Base-by-base conservation (phyloP, 1,140 invertebrate species). In the Tachypleus tridentatus region DNA sequence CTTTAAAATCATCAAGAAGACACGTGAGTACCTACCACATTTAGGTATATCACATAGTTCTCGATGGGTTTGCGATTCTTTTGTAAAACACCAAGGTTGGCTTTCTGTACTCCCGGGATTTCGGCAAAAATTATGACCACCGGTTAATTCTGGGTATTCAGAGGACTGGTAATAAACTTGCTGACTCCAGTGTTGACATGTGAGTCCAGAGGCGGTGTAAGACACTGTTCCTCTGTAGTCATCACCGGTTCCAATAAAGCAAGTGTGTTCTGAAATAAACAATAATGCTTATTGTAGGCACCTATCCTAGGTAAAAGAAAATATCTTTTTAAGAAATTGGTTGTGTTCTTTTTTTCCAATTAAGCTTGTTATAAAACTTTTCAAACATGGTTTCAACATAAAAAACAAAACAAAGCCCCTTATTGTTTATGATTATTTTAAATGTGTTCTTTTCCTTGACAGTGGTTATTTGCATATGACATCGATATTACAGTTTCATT, bases 101-200 rank as follows among this genome's bases (percentile, higher is more conserved):
- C 76, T 74, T 74, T 90, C 86, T 0, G 81, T 77, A 51, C 84
- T 83, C 54, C 86, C 89, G 10, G 94, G 94, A 79, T 98, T 98
- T 66, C 92, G 83, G 76, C 95, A 98, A 74, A 87, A 94, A 72
- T 89, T 93, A 74, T 96, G 92, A 49, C 87, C 85, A 11, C 87
- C 88, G 49, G 86, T 84, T 47, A 97, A 79, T 76, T 93, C 91
- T 1, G 86, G 87, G 75, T 87, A 85, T 61, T 90, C 85, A 2
- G 86, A 83, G 10, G 87, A 82, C 69, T n/a, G 88, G 80, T 29
- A 29, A 29, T 74, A 83, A 82, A 65, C 88, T 77, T 71, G 89
- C 85, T 66, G 83, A 47, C 84, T 86, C 94, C 94, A 98, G 58
- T 85, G 83, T 58, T 88, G 76, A 75, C 94, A 98, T 0, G 83